Percentiles rank a stretch among this genome's conserved stretches.
phyloP scores from a whole-genome alignment of 2,797 vertebrate genomes.

The Melanotaenia maccullochi region DNA sequence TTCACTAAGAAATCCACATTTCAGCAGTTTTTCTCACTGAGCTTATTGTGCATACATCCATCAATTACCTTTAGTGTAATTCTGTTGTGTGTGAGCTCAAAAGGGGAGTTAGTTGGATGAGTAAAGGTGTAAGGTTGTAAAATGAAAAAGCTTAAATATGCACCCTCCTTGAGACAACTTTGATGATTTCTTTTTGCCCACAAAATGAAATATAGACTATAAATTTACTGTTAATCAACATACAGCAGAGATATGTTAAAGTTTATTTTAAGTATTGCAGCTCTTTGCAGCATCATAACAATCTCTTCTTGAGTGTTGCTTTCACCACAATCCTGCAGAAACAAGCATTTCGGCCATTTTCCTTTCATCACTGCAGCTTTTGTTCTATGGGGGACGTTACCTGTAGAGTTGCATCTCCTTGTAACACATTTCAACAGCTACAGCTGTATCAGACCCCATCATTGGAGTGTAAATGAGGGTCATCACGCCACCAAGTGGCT shows the following conservation, averaged over 20 bases:
- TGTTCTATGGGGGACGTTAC: constrained; percentile 62
- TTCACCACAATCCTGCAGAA: constrained; percentile 27
- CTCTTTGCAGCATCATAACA: neutral
- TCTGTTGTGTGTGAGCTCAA: neutral
- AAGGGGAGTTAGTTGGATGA: neutral
- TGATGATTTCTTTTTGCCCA: neutral
- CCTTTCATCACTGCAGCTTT: constrained; percentile 66
- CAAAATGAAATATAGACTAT: neutral
- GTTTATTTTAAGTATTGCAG: constrained; percentile 13
- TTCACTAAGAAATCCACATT: neutral
- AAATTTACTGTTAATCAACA: neutral
- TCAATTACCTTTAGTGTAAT: neutral
- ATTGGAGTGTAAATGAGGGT: constrained; percentile 74
- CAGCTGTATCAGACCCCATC: constrained; percentile 69
- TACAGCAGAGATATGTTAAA: neutral
- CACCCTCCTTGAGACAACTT: neutral
- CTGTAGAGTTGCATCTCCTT: constrained; percentile 62
- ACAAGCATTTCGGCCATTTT: constrained; percentile 54
- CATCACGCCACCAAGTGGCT: constrained; percentile 64
- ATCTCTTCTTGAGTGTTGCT: neutral
- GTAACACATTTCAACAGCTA: constrained; percentile 71
- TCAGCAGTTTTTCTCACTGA: neutral
- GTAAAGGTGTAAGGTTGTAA: neutral
- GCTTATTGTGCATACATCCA: neutral
- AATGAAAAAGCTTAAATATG: neutral